A percentile compares a stretch with the other conserved stretches of the same genome.
phyloP scores from a whole-genome alignment of 2,797 vertebrate genomes.

The Octomys mimax region DNA sequence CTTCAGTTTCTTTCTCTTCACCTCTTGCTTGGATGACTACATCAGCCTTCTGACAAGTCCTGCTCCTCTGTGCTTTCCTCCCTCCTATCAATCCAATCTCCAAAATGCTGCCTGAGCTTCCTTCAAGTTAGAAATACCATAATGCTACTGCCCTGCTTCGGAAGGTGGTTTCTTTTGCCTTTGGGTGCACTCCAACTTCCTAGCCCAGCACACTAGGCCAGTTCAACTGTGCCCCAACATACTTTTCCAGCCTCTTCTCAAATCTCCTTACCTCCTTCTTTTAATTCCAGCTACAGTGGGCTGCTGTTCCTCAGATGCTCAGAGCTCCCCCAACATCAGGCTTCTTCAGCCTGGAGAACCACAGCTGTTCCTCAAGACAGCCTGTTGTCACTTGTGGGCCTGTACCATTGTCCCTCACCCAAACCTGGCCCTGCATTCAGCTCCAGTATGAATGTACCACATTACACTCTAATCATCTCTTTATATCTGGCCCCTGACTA shows the following conservation, averaged over 20 bases:
- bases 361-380: not conserved
- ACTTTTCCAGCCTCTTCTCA: slow-evolving; percentile 4
- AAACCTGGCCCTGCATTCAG: not conserved
- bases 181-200: not conserved
- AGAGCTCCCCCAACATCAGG: not conserved
- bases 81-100: not conserved
- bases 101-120: not conserved
- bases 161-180: not conserved
- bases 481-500: not conserved
- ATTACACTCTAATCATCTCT: not conserved
- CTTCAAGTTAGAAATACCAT: not conserved
- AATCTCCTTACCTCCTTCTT: not conserved
- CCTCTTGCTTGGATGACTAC: not conserved
- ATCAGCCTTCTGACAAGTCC: not conserved
- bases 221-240: slow-evolving; percentile 15
- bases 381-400: not conserved
- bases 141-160: not conserved
- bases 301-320: not conserved
- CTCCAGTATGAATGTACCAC: not conserved
- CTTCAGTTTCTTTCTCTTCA: not conserved
- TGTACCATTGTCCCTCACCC: not conserved
- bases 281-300: not conserved
- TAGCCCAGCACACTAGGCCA: not conserved
- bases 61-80: not conserved
- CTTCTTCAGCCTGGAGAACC: not conserved